Conservation (phyloP, 2,797 vertebrate species). For the Dryobates pubescens region DNA sequence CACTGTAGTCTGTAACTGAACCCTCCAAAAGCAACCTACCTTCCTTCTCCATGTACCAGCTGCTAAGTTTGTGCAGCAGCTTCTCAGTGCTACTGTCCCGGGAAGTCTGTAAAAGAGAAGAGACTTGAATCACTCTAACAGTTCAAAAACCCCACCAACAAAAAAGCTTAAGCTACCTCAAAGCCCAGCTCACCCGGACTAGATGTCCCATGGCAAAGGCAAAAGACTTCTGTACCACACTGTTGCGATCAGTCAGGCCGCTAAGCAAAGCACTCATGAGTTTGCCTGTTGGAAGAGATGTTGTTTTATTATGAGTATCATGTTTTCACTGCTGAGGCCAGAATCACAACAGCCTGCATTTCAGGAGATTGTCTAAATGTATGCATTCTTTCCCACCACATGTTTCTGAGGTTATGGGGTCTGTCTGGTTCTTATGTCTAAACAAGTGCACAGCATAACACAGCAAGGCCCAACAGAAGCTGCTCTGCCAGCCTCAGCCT, state of each 20-base stretch:
- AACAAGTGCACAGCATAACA: background rate
- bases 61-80: constrained; percentile 90
- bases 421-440: background rate
- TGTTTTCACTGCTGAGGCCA: background rate
- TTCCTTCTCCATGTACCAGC: constrained; percentile 98
- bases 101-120: constrained; percentile 82
- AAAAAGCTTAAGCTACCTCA: background rate
- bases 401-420: fast-evolving
- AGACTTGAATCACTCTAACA: constrained; percentile 21
- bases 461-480: background rate
- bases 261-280: constrained; percentile 94
- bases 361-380: background rate
- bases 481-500: background rate
- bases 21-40: constrained; percentile 74
- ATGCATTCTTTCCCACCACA: fast-evolving
- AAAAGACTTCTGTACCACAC: constrained; percentile 92
- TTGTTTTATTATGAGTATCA: background rate
- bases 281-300: constrained; percentile 84
- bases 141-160: background rate
- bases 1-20: background rate
- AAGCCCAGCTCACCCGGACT: constrained; percentile 86
- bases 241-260: constrained; percentile 92
- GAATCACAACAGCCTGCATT: background rate
- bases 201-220: constrained; percentile 96
- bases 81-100: constrained; percentile 94